These are phyloP conservation scores for Channa striata DNA, from an alignment of 2,797 vertebrate genomes.

Conservation along the genomic window DNA sequence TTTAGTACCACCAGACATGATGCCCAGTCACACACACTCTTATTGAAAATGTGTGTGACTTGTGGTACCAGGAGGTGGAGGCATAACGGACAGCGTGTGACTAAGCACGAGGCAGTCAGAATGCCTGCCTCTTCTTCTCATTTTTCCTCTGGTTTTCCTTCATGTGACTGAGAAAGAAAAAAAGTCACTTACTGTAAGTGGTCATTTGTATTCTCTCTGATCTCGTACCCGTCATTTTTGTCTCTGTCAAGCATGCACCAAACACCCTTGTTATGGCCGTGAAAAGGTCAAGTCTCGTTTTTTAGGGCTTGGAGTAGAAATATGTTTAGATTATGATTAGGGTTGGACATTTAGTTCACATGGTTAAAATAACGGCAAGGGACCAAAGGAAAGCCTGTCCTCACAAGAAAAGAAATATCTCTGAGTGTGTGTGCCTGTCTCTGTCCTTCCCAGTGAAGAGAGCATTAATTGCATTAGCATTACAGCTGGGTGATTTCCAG, in stretches of 20 bases:
- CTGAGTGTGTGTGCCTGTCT: constrained; percentile 6
- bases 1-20: constrained; percentile 4
- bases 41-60: too few species aligned
- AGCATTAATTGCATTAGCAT: constrained; percentile 84
- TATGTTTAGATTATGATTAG: too few species aligned
- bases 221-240: constrained; percentile 46
- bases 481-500: constrained; percentile 73
- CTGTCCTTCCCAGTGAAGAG: constrained; percentile 66
- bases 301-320: too few species aligned
- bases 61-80: constrained; percentile 65
- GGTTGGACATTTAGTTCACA: too few species aligned
- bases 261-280: background rate
- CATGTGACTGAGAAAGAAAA: background rate
- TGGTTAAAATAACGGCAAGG: too few species aligned
- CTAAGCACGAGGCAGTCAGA: constrained; percentile 58
- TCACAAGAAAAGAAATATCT: constrained; percentile 24
- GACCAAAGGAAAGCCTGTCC: constrained; percentile 16
- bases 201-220: constrained; percentile 58
- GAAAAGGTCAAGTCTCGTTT: too few species aligned
- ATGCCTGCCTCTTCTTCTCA: constrained; percentile 36
- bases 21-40: constrained; percentile 21
- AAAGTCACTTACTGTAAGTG: constrained; percentile 38
- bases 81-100: constrained; percentile 62
- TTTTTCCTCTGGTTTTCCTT: constrained; percentile 4
- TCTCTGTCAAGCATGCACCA: constrained; percentile 44